These are phyloP conservation scores for Bagarius yarrelli DNA, from an alignment of 2,113 vertebrate species.

Conservation along the genomic window DNA sequence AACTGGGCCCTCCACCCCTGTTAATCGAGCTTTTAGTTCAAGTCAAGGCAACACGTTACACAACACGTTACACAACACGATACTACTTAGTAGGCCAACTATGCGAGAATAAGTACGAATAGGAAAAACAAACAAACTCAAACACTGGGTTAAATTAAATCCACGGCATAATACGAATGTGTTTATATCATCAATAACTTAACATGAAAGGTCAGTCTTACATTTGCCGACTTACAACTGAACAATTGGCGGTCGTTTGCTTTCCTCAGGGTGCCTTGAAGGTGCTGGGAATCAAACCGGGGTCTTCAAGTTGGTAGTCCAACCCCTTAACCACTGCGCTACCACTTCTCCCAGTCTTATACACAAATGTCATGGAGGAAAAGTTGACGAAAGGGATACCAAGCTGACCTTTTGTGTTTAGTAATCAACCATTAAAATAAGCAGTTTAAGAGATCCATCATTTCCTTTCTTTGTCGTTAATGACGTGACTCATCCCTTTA, in stretches of 20 bases:
- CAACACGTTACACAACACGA: constrained; percentile 5
- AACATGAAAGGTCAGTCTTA: too few relatives aligned
- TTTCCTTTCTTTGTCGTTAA: background rate
- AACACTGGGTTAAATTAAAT: background rate
- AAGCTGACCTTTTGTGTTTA: background rate
- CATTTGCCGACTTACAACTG: too few relatives aligned
- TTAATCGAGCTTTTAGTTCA: constrained; percentile 12
- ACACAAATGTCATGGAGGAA: too few relatives aligned
- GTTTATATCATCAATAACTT: too few relatives aligned
- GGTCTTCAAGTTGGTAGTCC: too few relatives aligned
- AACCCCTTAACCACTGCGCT: too few relatives aligned
- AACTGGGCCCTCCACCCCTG: background rate
- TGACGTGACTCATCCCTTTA: background rate
- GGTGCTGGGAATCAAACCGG: too few relatives aligned
- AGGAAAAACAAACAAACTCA: background rate
- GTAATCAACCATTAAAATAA: background rate
- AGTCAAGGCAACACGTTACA: too few relatives aligned
- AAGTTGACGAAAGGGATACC: background rate
- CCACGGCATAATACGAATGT: background rate
- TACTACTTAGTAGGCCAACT: background rate
- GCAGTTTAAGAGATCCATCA: background rate
- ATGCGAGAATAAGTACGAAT: background rate
- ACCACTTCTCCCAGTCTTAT: too few relatives aligned
- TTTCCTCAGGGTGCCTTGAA: too few relatives aligned
- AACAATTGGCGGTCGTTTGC: too few relatives aligned